These are phyloP conservation scores for Anhinga rufa DNA, from an alignment of 2,113 vertebrate species.

Conservation along the genomic window DNA sequence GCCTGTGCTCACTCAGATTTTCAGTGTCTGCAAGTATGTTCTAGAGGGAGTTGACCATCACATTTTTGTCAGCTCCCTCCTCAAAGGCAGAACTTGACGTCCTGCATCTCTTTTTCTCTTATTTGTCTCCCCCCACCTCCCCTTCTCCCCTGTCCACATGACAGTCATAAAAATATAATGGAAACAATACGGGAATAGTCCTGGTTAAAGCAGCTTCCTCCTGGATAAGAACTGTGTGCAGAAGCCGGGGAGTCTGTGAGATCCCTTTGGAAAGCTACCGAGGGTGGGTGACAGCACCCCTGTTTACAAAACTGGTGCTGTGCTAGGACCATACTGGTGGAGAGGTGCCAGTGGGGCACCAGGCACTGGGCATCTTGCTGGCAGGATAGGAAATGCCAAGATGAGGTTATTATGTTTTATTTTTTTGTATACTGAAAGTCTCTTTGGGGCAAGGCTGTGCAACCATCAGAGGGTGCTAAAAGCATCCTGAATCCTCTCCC, in stretches of 20 bases:
- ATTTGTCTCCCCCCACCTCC: background rate
- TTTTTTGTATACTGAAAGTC: background rate
- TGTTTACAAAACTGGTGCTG: background rate
- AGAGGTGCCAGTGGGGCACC: background rate
- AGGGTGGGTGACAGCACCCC: background rate
- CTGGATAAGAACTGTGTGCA: background rate
- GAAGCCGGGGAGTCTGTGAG: background rate
- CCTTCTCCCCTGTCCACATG: constrained; percentile 17
- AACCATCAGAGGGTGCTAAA: constrained; percentile 46
- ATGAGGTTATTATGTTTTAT: background rate
- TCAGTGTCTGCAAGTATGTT: background rate
- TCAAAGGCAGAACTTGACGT: constrained; percentile 10
- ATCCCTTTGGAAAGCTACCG: background rate
- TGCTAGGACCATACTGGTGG: accelerated
- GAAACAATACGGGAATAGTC: constrained; percentile 44
- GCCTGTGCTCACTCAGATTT: background rate
- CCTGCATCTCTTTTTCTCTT: constrained; percentile 4
- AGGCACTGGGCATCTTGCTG: accelerated
- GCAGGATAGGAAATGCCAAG: background rate
- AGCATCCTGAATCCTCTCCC: background rate
- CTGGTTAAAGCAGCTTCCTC: background rate
- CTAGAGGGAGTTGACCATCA: background rate
- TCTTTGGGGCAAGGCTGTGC: constrained; percentile 6
- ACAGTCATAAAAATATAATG: constrained; percentile 59
- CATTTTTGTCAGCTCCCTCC: constrained; percentile 20